These are phyloP conservation scores for Ardeotis arabs DNA, from an alignment of 2,113 vertebrate species.

Conservation along the genomic window DNA sequence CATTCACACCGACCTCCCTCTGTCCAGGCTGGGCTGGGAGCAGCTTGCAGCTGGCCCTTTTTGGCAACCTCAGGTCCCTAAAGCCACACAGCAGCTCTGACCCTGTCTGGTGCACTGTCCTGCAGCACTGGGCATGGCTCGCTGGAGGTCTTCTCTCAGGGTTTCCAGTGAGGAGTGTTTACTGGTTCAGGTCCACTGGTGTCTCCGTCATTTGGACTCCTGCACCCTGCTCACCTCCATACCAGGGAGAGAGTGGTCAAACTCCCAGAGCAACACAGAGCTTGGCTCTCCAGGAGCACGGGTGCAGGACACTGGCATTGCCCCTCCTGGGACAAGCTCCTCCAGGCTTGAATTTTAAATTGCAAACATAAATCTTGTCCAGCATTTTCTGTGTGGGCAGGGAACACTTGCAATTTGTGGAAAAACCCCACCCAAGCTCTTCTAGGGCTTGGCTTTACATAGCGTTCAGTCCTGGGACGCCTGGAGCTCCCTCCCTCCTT, in stretches of 20 bases:
- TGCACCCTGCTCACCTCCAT: not conserved
- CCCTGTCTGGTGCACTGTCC: not conserved
- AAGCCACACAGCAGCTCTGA: not conserved
- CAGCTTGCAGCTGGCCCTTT: not conserved
- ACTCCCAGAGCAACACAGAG: not conserved
- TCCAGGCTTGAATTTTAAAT: not conserved
- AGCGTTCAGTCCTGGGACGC: not conserved
- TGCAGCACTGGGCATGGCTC: rapidly evolving
- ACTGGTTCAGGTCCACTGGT: not conserved
- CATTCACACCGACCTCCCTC: not conserved
- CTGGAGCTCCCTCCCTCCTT: not conserved
- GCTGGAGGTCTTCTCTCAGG: rapidly evolving
- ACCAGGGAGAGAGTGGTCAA: not conserved
- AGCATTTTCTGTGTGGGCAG: not conserved
- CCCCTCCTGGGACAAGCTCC: not conserved
- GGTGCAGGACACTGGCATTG: no score
- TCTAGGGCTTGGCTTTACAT: not conserved
- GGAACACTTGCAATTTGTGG: not conserved
- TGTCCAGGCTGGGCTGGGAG: not conserved
- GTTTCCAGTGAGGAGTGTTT: not conserved
- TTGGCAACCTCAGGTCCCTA: not conserved
- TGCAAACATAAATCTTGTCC: not conserved
- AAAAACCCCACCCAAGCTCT: not conserved
- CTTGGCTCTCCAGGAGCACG: rapidly evolving
- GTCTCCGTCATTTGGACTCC: not conserved